These are phyloP conservation scores for Microchrysa polita DNA, from an alignment of 2,888 invertebrate genomes.

Conservation along the genomic window DNA sequence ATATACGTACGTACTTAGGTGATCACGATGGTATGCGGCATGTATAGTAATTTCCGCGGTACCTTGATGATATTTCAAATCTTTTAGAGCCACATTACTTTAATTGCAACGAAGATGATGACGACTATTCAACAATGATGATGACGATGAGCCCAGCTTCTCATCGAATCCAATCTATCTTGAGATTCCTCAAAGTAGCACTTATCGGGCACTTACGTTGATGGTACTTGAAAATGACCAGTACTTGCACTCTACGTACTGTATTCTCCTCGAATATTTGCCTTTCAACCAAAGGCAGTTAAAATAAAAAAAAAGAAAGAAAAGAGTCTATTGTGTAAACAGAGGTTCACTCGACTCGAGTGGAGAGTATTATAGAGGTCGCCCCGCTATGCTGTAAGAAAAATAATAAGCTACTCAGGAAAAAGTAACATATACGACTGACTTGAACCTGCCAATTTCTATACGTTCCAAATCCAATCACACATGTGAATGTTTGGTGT, in stretches of 20 bases:
- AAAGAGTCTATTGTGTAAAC: conserved; percentile 1
- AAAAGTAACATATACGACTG: conserved; percentile 9
- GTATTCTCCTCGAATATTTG: conserved; percentile 4
- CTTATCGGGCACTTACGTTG: conserved; percentile 34
- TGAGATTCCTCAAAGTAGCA: conserved; percentile 39
- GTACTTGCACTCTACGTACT: conserved; percentile 18
- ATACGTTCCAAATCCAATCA: neutral
- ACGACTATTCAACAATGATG: too few species aligned
- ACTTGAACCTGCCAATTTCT: conserved; percentile 7
- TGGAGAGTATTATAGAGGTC: too few species aligned
- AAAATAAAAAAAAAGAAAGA: conserved; percentile 31
- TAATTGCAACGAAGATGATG: conserved; percentile 25
- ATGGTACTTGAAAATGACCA: conserved; percentile 42
- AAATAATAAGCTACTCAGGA: conserved; percentile 35
- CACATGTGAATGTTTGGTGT: neutral
- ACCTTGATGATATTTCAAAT: conserved; percentile 32
- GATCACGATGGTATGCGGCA: conserved; percentile 9
- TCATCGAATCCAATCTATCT: conserved; percentile 32
- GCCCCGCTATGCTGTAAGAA: conserved; percentile 26
- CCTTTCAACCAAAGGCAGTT: conserved; percentile 12
- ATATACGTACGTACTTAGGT: too few species aligned
- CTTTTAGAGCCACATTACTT: conserved; percentile 36
- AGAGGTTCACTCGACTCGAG: neutral
- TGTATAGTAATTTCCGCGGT: conserved; percentile 18
- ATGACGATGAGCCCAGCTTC: conserved; percentile 16